Conservation (phyloP, 2,888 invertebrate species). For the Mycalesis mineus region DNA sequence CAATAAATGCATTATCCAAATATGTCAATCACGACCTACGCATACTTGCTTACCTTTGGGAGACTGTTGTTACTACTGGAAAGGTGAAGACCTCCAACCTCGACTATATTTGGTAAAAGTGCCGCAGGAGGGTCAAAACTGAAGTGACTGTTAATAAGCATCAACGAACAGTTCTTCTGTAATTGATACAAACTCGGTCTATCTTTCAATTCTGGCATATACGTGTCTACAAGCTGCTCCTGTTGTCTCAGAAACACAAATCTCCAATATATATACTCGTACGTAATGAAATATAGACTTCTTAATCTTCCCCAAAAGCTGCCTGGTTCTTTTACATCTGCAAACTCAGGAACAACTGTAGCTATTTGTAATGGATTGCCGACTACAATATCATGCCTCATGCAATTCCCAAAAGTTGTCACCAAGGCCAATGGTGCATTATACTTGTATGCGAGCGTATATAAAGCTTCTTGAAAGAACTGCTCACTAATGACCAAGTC, state of each 20-base stretch:
- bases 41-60: constrained; percentile 38
- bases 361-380: constrained; percentile 64
- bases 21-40: too few relatives aligned
- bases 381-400: constrained; percentile 57
- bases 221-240: constrained; percentile 53
- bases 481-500: constrained; percentile 71
- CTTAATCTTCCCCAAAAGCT: constrained; percentile 70
- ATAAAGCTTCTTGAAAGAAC: constrained; percentile 68
- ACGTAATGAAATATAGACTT: constrained; percentile 65
- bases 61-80: constrained; percentile 47
- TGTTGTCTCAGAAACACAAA: constrained; percentile 59
- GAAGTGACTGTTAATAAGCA: constrained; percentile 71
- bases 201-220: constrained; percentile 53
- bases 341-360: constrained; percentile 56
- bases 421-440: constrained; percentile 58
- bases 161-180: constrained; percentile 59
- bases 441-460: constrained; percentile 66
- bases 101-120: constrained; percentile 74
- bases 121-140: constrained; percentile 68
- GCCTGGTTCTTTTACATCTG: constrained; percentile 64
- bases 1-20: too few relatives aligned
- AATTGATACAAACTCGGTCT: constrained; percentile 60
- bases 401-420: constrained; percentile 64
- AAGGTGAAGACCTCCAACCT: constrained; percentile 78
- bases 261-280: constrained; percentile 63